Percentiles rank a stretch among this genome's conserved stretches.
These are phyloP conservation scores for Triplophysa siluroides DNA, from an alignment of 2,113 vertebrate genomes.

Conservation along the genomic window DNA sequence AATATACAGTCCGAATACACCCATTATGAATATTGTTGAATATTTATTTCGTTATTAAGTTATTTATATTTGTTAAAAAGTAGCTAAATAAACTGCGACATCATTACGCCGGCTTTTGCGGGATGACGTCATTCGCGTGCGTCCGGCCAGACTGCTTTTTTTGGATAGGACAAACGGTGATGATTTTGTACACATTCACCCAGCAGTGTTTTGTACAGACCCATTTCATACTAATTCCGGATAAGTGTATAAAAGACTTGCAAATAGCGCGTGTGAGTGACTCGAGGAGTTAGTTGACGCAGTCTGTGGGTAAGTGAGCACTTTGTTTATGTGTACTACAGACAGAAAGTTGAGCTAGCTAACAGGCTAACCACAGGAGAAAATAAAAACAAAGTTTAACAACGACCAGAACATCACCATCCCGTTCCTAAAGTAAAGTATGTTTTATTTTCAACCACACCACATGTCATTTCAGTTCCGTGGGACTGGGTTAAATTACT, in stretches of 20 bases:
- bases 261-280: neutral
- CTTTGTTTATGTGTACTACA: conserved; percentile 6
- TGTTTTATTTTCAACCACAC: neutral
- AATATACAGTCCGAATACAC: too few relatives aligned
- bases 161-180: conserved; percentile 15
- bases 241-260: neutral
- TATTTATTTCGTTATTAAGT: too few relatives aligned
- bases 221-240: neutral
- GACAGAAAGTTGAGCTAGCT: conserved; percentile 47
- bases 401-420: neutral
- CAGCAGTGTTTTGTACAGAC: neutral
- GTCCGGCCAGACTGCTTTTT: conserved; percentile 33
- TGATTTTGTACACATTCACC: neutral
- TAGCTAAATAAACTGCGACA: neutral
- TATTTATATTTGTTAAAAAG: too few relatives aligned
- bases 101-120: neutral
- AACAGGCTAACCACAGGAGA: conserved; percentile 2
- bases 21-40: too few relatives aligned
- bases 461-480: neutral
- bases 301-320: conserved; percentile 22
- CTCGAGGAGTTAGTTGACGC: neutral
- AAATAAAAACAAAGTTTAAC: neutral
- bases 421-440: neutral
- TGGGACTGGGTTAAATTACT: neutral
- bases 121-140: conserved; percentile 35